phyloP scores from a whole-genome alignment of 1,140 invertebrate species.

The Sogatella furcifera region DNA sequence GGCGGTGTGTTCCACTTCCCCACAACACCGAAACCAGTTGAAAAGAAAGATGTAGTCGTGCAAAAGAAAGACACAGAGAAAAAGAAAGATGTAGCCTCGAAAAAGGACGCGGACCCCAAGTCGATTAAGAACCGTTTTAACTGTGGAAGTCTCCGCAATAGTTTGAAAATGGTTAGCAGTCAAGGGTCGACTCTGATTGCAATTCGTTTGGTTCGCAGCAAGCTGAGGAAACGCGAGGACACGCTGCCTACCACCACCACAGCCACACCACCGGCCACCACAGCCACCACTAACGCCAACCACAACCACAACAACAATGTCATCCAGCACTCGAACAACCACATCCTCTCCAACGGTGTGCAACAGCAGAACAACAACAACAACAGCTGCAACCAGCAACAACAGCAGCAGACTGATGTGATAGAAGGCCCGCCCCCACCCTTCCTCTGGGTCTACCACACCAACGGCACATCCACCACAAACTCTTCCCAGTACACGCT shows the following conservation, averaged over 20 bases:
- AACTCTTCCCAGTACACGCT: constrained; percentile 56
- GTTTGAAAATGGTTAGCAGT: constrained; percentile 56
- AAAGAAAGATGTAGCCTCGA: constrained; percentile 6
- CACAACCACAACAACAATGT: constrained; percentile 18
- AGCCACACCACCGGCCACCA: constrained; percentile 21
- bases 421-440: constrained; percentile 42
- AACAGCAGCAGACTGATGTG: constrained; percentile 16
- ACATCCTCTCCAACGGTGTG: constrained; percentile 13
- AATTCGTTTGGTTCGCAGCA: constrained; percentile 77
- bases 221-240: constrained; percentile 71
- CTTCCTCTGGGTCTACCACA: constrained; percentile 65
- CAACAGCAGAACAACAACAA: constrained; percentile 24
- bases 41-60: constrained; percentile 17
- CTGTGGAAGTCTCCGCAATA: constrained; percentile 24
- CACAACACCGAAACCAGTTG: constrained; percentile 11
- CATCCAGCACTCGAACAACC: constrained; percentile 18
- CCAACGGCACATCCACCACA: constrained; percentile 39
- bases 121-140: constrained; percentile 25
- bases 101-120: constrained; percentile 19
- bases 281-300: constrained; percentile 3
- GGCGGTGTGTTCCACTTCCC: constrained; percentile 25
- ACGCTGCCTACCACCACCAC: constrained; percentile 31
- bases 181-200: constrained; percentile 66
- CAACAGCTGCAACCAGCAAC: constrained; percentile 21
- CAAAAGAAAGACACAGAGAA: not conserved